A percentile compares a stretch with the other conserved stretches of the same genome.
phyloP scores from a whole-genome alignment of 1,140 invertebrate genomes.

The Penaeus vannamei region DNA sequence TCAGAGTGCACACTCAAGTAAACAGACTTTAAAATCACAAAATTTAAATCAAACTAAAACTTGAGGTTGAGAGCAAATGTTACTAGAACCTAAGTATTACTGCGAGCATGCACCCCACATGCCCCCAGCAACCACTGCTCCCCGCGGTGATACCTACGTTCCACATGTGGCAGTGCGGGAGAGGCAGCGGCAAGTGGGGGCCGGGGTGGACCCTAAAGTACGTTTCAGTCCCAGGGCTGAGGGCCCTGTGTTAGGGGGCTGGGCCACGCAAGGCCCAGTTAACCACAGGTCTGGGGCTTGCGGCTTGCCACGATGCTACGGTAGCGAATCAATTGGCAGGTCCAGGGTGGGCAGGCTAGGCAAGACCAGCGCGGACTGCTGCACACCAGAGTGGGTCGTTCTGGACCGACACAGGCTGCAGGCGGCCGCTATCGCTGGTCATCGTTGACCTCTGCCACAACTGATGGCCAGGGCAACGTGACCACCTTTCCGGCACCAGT shows the following conservation, averaged over 20 bases:
- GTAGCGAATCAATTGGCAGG: slow-evolving; percentile 60
- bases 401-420: slow-evolving; percentile 64
- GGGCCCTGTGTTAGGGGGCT: slow-evolving; percentile 60
- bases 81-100: slow-evolving; percentile 62
- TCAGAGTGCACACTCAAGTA: slow-evolving; percentile 64
- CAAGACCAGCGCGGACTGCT: slow-evolving; percentile 63
- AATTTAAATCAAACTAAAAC: slow-evolving; percentile 36
- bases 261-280: slow-evolving; percentile 51
- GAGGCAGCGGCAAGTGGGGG: slow-evolving; percentile 65
- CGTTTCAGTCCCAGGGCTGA: slow-evolving; percentile 62
- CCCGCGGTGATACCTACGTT: slow-evolving; percentile 64
- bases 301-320: slow-evolving; percentile 64
- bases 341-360: slow-evolving; percentile 62
- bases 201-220: slow-evolving; percentile 53
- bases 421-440: slow-evolving; percentile 60
- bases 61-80: slow-evolving; percentile 20
- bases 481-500: slow-evolving; percentile 60
- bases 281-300: slow-evolving; percentile 64
- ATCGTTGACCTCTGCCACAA: slow-evolving; percentile 64
- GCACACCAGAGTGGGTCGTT: slow-evolving; percentile 60
- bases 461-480: slow-evolving; percentile 60
- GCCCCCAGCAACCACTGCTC: slow-evolving; percentile 64
- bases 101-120: slow-evolving; percentile 61
- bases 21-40: slow-evolving; percentile 35
- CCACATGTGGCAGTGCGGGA: slow-evolving; percentile 64